Evolutionary conservation across 2,797 vertebrate genomes (phyloP).

Genomic region (Bovichtus diacanthus): DNA sequence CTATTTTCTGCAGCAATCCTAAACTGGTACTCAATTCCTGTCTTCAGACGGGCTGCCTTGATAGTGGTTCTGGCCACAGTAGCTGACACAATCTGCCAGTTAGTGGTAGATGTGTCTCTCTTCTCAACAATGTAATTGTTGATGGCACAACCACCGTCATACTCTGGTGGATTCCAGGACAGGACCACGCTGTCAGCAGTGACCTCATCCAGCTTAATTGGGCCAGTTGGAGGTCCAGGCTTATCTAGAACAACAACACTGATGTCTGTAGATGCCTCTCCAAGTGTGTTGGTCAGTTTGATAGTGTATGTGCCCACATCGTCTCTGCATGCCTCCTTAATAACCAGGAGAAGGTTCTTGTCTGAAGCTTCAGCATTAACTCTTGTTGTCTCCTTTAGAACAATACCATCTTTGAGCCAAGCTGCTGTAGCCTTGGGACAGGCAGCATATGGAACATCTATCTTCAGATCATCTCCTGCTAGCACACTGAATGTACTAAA

Average conservation of each 20-base stretch:
- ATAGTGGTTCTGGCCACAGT: conserved; percentile 98
- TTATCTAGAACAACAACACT: conserved; percentile 95
- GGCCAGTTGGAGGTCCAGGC: conserved; percentile 96
- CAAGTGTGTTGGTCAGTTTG: conserved; percentile 91
- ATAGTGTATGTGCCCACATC: conserved; percentile 94
- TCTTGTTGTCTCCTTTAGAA: conserved; percentile 96
- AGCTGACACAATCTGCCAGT: conserved; percentile 98
- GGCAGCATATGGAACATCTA: conserved; percentile 94
- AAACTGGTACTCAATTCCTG: conserved; percentile 97
- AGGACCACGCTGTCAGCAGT: conserved; percentile 93
- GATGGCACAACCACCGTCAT: conserved; percentile 95
- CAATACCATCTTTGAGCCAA: conserved; percentile 93
- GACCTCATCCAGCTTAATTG: conserved; percentile 96
- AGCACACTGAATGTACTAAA: conserved; percentile 95
- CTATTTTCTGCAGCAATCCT: conserved; percentile 98
- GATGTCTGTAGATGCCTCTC: conserved; percentile 91
- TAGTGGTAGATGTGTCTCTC: conserved; percentile 96
- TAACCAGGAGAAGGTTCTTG: conserved; percentile 88
- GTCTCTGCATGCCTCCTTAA: conserved; percentile 95
- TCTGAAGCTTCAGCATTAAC: conserved; percentile 93
- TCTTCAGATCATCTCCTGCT: conserved; percentile 96
- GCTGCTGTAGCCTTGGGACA: conserved; percentile 89
- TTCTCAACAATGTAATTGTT: conserved; percentile 99
- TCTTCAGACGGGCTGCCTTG: conserved; percentile 95
- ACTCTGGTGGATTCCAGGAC: conserved; percentile 94